Evolutionary conservation across 2,113 vertebrate species (phyloP), one percentile per base, ranked within the genome.

Genomic region (Symphodus melops): DNA sequence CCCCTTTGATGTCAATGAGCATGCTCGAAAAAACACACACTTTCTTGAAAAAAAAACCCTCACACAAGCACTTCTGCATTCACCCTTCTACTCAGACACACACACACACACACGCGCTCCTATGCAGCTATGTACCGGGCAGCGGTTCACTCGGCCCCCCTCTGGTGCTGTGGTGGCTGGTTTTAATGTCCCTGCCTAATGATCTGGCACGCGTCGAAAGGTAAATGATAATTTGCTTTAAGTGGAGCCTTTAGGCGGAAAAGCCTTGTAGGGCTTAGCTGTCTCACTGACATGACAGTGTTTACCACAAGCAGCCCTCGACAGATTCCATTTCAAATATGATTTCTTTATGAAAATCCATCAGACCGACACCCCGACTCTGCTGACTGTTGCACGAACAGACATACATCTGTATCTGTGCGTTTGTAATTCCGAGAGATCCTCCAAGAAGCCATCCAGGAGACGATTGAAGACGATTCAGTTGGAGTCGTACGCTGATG

Each of bases 141-240:
- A 91, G 86, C 72, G 86, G 88, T 93, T 93, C 92, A 91, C 86
- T 92, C 82, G 56, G 83, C 81, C 87, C 89, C 92, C 91, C 93
- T 91, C 91, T 92, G 92, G 87, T 92, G 92, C 92, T 89, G 90
- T 88, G 88, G 92, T 92, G 91, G 86, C 87, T 91, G 91, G 88
- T 94, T 95, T 94, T 94, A 94, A 95, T 94, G 94, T 92, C 89
- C 88, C 88, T 94, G 94, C 93, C 93, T 94, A 94, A 94, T 94
- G 92, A 94, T 94, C 92, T 95, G 94, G 94, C 93, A 92, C 88
- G 81, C 87, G 85, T 91, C 90, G 81, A 93, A 94, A 94, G 92
- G 93, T 94, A 94, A 94, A 94, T 91, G 90, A 92, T 94, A 91
- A 94, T 94, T 94, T 93, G 92, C 93, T 93, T 94, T 94, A 94